These are phyloP conservation scores for Prorops nasuta DNA, from an alignment of 1,140 invertebrate genomes.

Conservation along the genomic window DNA sequence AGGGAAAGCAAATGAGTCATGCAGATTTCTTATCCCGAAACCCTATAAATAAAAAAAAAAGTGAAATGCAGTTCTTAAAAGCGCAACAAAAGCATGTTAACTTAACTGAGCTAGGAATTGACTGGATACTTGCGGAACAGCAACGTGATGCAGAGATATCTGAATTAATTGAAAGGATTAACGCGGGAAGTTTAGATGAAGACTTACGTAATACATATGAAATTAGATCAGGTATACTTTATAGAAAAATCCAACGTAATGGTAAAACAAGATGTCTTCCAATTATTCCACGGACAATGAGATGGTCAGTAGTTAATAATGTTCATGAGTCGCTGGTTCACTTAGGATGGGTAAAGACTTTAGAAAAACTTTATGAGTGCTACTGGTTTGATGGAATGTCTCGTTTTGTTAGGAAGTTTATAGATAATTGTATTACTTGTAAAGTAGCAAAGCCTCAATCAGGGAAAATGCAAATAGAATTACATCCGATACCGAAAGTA, in stretches of 20 bases:
- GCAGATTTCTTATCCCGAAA: not conserved
- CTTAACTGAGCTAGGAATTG: conserved; percentile 7
- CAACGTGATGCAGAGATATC: conserved; percentile 1
- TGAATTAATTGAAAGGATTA: not conserved
- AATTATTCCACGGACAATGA: conserved; percentile 3
- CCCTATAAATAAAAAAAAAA: not conserved
- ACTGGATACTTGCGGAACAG: conserved; percentile 18
- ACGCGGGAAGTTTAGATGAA: not conserved
- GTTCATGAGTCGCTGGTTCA: conserved; percentile 24
- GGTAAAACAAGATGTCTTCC: not conserved
- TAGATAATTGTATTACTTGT: not conserved
- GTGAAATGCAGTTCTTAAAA: not conserved
- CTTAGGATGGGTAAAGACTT: not conserved
- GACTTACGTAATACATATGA: not conserved
- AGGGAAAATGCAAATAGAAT: not conserved
- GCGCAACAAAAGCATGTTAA: conserved; percentile 18
- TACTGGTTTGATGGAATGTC: not conserved
- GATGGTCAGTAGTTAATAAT: conserved; percentile 37
- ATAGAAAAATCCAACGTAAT: not conserved
- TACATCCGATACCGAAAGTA: not conserved
- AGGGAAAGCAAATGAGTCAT: not conserved
- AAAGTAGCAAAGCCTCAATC: not conserved
- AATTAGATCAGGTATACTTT: not conserved
- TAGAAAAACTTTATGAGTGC: not conserved
- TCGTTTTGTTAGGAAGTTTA: not conserved